Conservation (phyloP, 2,888 invertebrate genomes). For the Mesorhabditis spiculigera region DNA sequence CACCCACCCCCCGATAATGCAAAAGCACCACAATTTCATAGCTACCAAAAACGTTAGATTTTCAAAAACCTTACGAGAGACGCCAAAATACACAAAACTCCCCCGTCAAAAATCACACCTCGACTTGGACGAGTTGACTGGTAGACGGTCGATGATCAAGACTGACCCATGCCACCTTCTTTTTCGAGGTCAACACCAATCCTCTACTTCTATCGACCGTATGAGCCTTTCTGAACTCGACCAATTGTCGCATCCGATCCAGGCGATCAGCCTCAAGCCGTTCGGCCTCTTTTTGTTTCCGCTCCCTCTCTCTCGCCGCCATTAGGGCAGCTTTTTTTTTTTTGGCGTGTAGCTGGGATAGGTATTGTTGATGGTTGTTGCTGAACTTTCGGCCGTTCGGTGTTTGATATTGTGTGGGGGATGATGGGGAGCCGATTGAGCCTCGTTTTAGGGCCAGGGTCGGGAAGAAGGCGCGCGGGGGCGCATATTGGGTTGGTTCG, state of each 20-base stretch:
- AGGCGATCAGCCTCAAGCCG: background rate
- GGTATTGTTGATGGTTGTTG: slow-evolving; percentile 41
- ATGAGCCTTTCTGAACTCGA: background rate
- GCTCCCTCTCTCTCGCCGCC: slow-evolving; percentile 20
- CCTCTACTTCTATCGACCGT: no score
- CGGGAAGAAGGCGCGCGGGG: slow-evolving; percentile 33
- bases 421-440: background rate
- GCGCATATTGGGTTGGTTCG: slow-evolving; percentile 28
- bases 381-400: slow-evolving; percentile 11
- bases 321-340: slow-evolving; percentile 37
- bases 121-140: no score
- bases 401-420: slow-evolving; percentile 14
- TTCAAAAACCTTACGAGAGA: no score
- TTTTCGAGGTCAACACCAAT: no score
- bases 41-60: no score
- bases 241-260: background rate
- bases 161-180: no score
- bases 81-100: no score
- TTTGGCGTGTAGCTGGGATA: slow-evolving; percentile 28
- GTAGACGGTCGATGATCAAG: no score
- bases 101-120: no score
- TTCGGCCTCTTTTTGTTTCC: background rate
- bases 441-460: slow-evolving; percentile 26
- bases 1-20: no score
- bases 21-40: no score